Percentiles rank a stretch among this genome's conserved stretches.
Evolutionary conservation across 2,113 vertebrate genomes (phyloP).

Genomic region (Malurus melanocephalus): DNA sequence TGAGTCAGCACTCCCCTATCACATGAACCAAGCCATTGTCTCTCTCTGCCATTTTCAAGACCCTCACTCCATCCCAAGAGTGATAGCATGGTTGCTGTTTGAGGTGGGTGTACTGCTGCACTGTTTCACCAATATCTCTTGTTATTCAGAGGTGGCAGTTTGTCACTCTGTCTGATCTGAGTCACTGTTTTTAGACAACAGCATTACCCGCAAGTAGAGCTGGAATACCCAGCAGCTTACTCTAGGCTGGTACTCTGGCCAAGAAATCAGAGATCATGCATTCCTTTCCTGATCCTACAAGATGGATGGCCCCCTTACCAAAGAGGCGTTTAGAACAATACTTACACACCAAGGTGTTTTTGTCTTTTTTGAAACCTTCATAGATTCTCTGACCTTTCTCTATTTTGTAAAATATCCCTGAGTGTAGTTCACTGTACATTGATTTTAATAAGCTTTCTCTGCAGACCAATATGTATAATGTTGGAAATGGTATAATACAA

Average conservation of each 20-base stretch:
- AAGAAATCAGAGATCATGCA: background rate
- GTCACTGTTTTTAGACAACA: background rate
- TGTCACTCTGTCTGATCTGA: background rate
- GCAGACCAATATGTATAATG: constrained; percentile 73
- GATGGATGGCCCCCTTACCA: background rate
- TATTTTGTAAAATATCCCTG: constrained; percentile 61
- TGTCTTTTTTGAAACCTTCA: background rate
- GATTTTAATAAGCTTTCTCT: constrained; percentile 79
- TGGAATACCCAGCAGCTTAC: background rate
- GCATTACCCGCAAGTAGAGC: background rate
- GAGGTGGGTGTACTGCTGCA: background rate
- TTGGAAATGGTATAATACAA: constrained; percentile 74
- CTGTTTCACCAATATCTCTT: background rate
- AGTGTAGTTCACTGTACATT: constrained; percentile 69
- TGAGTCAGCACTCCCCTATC: background rate
- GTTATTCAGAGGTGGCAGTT: background rate
- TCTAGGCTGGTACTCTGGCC: background rate
- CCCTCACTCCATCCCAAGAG: background rate
- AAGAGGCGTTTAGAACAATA: background rate
- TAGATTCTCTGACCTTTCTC: constrained; percentile 49
- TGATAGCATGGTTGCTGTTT: background rate
- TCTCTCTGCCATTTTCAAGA: background rate
- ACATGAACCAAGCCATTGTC: background rate
- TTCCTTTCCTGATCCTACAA: background rate
- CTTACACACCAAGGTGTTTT: constrained; percentile 27